phyloP scores from a whole-genome alignment of 2,888 invertebrate species.

The Mythimna pallens region DNA sequence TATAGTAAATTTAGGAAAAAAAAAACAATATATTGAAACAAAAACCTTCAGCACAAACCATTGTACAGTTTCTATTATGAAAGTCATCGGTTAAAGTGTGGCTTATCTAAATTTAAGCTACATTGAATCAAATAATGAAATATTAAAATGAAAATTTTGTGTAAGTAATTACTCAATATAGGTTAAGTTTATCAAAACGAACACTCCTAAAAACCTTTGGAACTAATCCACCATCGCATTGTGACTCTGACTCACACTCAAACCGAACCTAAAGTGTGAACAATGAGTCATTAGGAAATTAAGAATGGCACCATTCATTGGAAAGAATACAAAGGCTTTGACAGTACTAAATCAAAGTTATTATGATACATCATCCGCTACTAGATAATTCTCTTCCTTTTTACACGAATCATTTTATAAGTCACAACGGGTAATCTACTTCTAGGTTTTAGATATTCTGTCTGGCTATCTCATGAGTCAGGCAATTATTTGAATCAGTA shows the following conservation, averaged over 20 bases:
- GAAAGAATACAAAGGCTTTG: slow-evolving; percentile 44
- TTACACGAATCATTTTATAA: slow-evolving; percentile 9
- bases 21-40: too few species aligned
- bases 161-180: not conserved
- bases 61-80: not conserved
- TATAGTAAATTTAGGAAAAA: not conserved
- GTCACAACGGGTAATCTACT: not conserved
- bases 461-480: slow-evolving; percentile 15
- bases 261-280: slow-evolving; percentile 33
- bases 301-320: slow-evolving; percentile 43
- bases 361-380: slow-evolving; percentile 49
- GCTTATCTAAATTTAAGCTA: not conserved
- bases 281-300: slow-evolving; percentile 54
- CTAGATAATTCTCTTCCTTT: slow-evolving; percentile 16
- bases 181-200: slow-evolving; percentile 32
- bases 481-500: slow-evolving; percentile 36
- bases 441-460: slow-evolving; percentile 8
- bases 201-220: slow-evolving; percentile 31
- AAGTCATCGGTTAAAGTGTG: not conserved
- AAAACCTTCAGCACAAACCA: not conserved
- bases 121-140: not conserved
- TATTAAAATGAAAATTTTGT: slow-evolving; percentile 6
- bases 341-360: slow-evolving; percentile 35
- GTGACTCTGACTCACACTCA: slow-evolving; percentile 32
- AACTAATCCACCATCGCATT: slow-evolving; percentile 14